A percentile compares a stretch with the other conserved stretches of the same genome.
Conservation (phyloP, 2,797 vertebrate species). For the Pelochelys cantorii region DNA sequence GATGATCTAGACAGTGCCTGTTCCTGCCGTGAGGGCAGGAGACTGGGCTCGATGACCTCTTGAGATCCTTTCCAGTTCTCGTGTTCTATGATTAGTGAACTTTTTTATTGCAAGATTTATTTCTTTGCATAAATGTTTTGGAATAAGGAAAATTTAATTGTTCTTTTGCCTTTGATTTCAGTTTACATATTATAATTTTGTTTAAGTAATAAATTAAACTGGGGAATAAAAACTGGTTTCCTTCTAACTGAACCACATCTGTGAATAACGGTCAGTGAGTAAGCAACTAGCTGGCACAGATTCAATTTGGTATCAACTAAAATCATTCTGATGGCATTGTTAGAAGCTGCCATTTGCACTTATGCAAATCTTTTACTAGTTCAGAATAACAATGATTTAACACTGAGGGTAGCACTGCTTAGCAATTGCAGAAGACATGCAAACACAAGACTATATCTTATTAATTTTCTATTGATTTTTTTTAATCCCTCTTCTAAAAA, state of each 20-base stretch:
- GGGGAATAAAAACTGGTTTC: slow-evolving; percentile 23
- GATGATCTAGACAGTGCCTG: too few relatives aligned
- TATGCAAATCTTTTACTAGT: slow-evolving; percentile 72
- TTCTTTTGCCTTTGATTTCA: slow-evolving; percentile 23
- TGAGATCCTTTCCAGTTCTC: too few relatives aligned
- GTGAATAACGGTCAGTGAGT: slow-evolving; percentile 15
- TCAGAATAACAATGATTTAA: slow-evolving; percentile 73
- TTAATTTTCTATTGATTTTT: slow-evolving; percentile 23
- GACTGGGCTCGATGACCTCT: too few relatives aligned
- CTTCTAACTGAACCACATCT: slow-evolving; percentile 2
- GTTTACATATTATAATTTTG: slow-evolving; percentile 21
- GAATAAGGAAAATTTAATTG: slow-evolving; percentile 21
- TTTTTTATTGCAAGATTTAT: slow-evolving; percentile 20
- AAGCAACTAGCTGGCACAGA: not conserved
- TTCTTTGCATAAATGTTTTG: slow-evolving; percentile 34
- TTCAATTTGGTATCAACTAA: slow-evolving; percentile 26
- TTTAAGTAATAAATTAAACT: slow-evolving; percentile 45
- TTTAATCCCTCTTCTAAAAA: not conserved
- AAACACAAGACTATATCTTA: slow-evolving; percentile 32
- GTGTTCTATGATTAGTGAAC: slow-evolving; percentile 5
- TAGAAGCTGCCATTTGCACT: slow-evolving; percentile 59
- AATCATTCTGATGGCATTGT: slow-evolving; percentile 56
- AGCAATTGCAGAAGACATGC: slow-evolving; percentile 22
- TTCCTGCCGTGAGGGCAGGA: too few relatives aligned
- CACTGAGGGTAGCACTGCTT: slow-evolving; percentile 39